Percentiles rank a stretch among this genome's conserved stretches.
These are phyloP conservation scores for Eublepharis macularius DNA, from an alignment of 2,113 vertebrate genomes.

Conservation along the genomic window DNA sequence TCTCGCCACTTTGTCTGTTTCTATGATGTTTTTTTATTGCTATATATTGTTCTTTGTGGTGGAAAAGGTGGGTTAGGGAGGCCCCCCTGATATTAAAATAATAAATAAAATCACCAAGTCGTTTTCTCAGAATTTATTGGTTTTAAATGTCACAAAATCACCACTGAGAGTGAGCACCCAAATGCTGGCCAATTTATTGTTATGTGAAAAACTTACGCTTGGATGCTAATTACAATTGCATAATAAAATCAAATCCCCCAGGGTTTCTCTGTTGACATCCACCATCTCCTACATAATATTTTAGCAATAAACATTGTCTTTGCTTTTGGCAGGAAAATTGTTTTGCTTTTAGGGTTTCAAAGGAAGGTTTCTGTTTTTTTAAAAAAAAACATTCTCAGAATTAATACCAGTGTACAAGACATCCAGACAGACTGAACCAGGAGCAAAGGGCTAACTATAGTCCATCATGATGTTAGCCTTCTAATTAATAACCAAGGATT, in stretches of 20 bases:
- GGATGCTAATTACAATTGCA: not conserved
- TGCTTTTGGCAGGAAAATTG: not conserved
- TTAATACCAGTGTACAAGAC: not conserved
- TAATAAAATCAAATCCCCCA: not conserved
- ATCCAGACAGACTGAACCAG: not conserved
- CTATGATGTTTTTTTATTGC: too few species aligned
- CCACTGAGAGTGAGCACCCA: not conserved
- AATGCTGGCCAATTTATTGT: not conserved
- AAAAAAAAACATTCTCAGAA: not conserved
- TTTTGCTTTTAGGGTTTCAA: constrained; percentile 30
- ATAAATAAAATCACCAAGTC: not conserved
- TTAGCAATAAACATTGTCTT: not conserved
- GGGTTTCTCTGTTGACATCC: not conserved
- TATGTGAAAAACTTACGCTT: not conserved
- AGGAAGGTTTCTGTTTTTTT: not conserved
- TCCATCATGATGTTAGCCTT: not conserved
- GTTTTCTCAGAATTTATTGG: not conserved
- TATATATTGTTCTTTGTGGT: too few species aligned
- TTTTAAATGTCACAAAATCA: not conserved
- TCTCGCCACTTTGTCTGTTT: not conserved
- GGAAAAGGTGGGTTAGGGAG: not conserved
- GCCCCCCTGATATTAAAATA: not conserved
- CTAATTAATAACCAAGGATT: not conserved
- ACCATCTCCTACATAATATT: not conserved
- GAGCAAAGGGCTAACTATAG: not conserved